Evolutionary conservation across 2,888 invertebrate genomes (phyloP).

Genomic region (Cosmopolites sordidus): DNA sequence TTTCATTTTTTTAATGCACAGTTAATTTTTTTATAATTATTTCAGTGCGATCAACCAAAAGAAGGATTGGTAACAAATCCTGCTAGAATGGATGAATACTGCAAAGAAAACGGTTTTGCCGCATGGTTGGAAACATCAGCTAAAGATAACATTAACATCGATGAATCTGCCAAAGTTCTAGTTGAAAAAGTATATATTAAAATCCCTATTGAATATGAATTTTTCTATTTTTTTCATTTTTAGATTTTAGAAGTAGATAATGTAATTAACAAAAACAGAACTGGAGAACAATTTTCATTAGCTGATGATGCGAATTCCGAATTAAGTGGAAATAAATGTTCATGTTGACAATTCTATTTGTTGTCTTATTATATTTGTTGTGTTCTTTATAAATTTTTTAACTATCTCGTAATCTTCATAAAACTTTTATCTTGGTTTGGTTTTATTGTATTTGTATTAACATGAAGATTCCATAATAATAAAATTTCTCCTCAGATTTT

Average conservation of each 20-base stretch:
- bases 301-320: conserved; percentile 40
- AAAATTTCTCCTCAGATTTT: no score
- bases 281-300: conserved; percentile 65
- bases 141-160: conserved; percentile 93
- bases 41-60: conserved; percentile 80
- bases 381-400: no score
- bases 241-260: conserved; percentile 78
- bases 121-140: conserved; percentile 97
- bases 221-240: conserved; percentile 27
- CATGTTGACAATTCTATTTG: conserved; percentile 32
- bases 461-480: not conserved
- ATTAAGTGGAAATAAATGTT: conserved; percentile 33
- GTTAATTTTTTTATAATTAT: conserved; percentile 24
- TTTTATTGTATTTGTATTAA: not conserved
- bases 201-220: no score
- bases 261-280: conserved; percentile 64
- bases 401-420: not conserved
- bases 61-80: conserved; percentile 81
- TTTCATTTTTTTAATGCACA: conserved; percentile 8
- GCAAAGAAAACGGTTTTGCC: conserved; percentile 85
- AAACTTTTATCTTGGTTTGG: no score
- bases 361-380: no score
- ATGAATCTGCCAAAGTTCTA: conserved; percentile 87
- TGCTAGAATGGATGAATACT: conserved; percentile 88
- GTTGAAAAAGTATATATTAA: conserved; percentile 74